These are phyloP conservation scores for Pseudois nayaur DNA, from an alignment of 2,113 vertebrate genomes.

Conservation along the genomic window DNA sequence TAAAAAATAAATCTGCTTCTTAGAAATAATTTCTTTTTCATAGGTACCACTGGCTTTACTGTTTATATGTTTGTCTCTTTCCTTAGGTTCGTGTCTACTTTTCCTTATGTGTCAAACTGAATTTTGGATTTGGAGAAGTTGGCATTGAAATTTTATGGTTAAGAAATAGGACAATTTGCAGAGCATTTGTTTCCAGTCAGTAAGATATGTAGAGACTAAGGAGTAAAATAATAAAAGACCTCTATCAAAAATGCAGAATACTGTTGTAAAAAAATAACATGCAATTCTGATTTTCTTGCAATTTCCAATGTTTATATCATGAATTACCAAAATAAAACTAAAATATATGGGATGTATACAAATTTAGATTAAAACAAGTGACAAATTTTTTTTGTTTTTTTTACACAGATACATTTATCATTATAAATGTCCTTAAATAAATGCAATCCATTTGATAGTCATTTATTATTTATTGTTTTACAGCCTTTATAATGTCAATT, in stretches of 20 bases:
- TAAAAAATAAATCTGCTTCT: not conserved
- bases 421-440: not conserved
- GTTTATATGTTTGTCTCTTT: not conserved
- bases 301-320: not conserved
- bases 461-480: slow-evolving; percentile 58
- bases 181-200: not conserved
- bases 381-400: not conserved
- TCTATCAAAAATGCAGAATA: not conserved
- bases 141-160: not conserved
- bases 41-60: not conserved
- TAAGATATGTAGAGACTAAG: not conserved
- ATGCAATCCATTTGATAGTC: not conserved
- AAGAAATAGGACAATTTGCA: not conserved
- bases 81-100: not conserved
- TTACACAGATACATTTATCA: not conserved
- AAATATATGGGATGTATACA: not conserved
- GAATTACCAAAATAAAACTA: not conserved
- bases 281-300: not conserved
- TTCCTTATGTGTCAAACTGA: not conserved
- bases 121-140: not conserved
- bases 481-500: slow-evolving; percentile 17
- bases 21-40: not conserved
- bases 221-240: not conserved
- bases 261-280: not conserved
- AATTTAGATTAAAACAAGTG: slow-evolving; percentile 24